Percentiles rank a stretch among this genome's conserved stretches.
Conservation (phyloP, 92 coral and sea anemone genomes). For the Umimayanthus kanabou region DNA sequence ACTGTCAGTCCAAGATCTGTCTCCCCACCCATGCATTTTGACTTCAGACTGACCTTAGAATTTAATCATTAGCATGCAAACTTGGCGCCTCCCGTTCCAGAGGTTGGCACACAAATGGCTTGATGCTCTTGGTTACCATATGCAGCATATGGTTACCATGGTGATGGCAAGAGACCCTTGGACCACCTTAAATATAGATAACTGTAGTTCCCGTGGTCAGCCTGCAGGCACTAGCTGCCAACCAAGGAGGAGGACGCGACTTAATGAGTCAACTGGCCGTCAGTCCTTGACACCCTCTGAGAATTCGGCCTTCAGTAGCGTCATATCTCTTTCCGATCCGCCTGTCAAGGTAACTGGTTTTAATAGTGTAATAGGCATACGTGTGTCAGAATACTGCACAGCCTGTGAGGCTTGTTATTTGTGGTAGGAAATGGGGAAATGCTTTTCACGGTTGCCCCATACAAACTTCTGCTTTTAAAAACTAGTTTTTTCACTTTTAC, state of each 20-base stretch:
- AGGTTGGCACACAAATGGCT: conserved; percentile 75
- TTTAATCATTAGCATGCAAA: conserved; percentile 65
- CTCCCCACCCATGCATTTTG: no score
- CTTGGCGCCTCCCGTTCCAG: conserved; percentile 86
- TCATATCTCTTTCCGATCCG: conserved; percentile 35
- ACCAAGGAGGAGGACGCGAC: not conserved
- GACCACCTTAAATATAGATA: conserved; percentile 37
- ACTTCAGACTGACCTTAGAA: not conserved
- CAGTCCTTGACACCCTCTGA: conserved; percentile 62
- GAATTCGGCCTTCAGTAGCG: conserved; percentile 76
- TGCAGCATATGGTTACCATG: conserved; percentile 64
- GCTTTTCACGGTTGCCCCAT: no score
- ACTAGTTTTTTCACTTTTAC: no score
- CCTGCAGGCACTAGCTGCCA: conserved; percentile 8
- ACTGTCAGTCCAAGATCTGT: not conserved
- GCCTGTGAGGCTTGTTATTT: no score
- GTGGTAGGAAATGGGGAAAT: no score
- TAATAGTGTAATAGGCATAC: not conserved
- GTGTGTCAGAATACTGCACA: not conserved
- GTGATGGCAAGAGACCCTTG: conserved; percentile 69
- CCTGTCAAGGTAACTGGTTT: conserved; percentile 44
- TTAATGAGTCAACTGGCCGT: not conserved
- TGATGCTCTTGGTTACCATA: conserved; percentile 69
- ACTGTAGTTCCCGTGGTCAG: conserved; percentile 36
- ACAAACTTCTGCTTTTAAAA: no score